Conservation (phyloP, 1,140 invertebrate genomes). For the Drosophila mayri region DNA sequence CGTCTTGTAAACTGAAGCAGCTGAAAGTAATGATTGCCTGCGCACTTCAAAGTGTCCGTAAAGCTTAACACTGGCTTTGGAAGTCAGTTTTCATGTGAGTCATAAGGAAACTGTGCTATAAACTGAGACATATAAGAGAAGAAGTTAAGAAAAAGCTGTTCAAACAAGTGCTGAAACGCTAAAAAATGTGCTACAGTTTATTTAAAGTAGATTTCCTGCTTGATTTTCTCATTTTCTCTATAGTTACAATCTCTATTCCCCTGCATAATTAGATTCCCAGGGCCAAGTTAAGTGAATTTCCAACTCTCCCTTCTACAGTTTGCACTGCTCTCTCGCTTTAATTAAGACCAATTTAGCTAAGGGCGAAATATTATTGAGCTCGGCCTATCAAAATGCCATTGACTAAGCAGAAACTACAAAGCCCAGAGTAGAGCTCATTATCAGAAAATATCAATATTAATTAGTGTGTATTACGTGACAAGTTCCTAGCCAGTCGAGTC, state of each 20-base stretch:
- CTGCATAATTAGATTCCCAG: background rate
- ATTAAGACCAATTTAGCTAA: constrained; percentile 27
- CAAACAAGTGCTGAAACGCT: background rate
- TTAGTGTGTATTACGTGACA: constrained; percentile 82
- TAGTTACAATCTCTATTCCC: constrained; percentile 16
- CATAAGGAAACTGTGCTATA: background rate
- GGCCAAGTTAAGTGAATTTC: constrained; percentile 17
- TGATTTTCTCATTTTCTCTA: background rate
- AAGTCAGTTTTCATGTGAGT: constrained; percentile 4
- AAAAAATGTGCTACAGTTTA: background rate
- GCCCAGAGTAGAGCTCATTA: constrained; percentile 44
- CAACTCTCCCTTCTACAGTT: constrained; percentile 52
- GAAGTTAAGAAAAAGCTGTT: background rate
- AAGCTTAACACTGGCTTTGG: constrained; percentile 3
- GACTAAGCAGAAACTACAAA: constrained; percentile 69
- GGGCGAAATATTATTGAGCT: constrained; percentile 36
- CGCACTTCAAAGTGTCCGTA: constrained; percentile 5
- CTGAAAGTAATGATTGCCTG: constrained; percentile 1
- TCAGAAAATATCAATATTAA: constrained; percentile 79
- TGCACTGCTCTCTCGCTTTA: constrained; percentile 34
- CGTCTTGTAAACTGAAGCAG: constrained; percentile 5
- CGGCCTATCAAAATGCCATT: constrained; percentile 70
- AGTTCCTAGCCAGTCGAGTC: constrained; percentile 32
- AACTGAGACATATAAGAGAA: background rate
- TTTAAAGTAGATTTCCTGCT: background rate